Base-by-base conservation (phyloP, 2,797 vertebrate species). In the Agapornis canus region DNA sequence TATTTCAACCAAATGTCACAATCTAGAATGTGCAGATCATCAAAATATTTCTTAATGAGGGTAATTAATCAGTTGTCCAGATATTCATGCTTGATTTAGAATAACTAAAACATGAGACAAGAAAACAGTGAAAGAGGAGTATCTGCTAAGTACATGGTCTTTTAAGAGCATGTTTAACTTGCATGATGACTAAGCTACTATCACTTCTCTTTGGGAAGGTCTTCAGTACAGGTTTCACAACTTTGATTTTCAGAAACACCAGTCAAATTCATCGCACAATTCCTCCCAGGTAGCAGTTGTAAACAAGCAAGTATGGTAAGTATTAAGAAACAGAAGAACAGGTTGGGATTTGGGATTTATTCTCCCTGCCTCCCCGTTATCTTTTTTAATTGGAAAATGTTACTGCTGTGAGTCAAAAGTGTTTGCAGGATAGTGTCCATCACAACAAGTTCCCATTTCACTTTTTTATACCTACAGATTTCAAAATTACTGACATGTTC, bases 21-120 rank as follows among this genome's bases (percentile, higher is more conserved):
- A 13, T 64, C 25, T 22, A 39, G 64, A 81, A 73, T 61, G 18
- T 49, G 12, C 25, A 91, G 25, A 37, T 5, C 21, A 76, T 51
- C 13, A 81, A 79, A 88, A 91, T 72, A 72, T 49, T 91, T 91
- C 60, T 77, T 57, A 88, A 86, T 65, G 57, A 90, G 10, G 3
- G 29, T 78, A 88, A 91, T 91, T 59, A 95, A 83, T 86, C 69
- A 79, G 6, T 66, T 54, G 22, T 75, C 47, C 35, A 78, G 42
- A 83, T 81, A 78, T 49, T 88, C 6, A 35, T 88, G 49, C 39
- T 65, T 91, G 39, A 65, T 90, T 94, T 78, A 86, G 45, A 86
- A 63, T 59, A 90, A 40, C 29, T 65, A 79, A 90, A 76, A 69
- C 9, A 43, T 13, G n/a, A 59, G 20, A 61, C 10, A 76, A 45